These are phyloP conservation scores for Camarhynchus parvulus DNA, from an alignment of 2,113 vertebrate genomes.

Conservation along the genomic window DNA sequence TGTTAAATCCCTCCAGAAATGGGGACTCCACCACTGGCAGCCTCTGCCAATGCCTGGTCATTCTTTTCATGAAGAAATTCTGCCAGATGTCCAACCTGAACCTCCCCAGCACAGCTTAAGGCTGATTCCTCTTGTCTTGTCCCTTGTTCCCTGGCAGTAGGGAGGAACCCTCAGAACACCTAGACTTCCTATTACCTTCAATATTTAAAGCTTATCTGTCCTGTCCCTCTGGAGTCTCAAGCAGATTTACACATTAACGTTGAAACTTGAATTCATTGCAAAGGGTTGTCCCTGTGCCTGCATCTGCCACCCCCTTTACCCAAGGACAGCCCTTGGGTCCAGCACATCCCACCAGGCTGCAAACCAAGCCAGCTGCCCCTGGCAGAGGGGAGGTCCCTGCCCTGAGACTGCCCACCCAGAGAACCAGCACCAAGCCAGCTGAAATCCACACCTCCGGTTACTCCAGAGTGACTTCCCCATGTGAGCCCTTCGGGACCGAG, in stretches of 20 bases:
- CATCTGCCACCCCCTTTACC: fast-evolving
- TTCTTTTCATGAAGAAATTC: not conserved
- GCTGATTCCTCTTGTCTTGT: not conserved
- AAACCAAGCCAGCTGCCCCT: fast-evolving
- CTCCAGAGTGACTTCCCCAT: fast-evolving
- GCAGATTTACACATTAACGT: not conserved
- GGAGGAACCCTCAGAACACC: not conserved
- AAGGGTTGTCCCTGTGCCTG: fast-evolving
- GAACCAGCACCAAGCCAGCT: not conserved
- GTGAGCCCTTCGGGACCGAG: fast-evolving
- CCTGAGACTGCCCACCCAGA: not conserved
- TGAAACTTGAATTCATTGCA: not conserved
- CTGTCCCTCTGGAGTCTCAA: not conserved
- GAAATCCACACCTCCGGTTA: not conserved
- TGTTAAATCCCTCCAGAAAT: not conserved
- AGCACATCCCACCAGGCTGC: not conserved
- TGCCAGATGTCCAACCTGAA: not conserved
- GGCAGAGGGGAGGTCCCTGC: not conserved
- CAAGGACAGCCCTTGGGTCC: fast-evolving
- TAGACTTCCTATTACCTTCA: not conserved
- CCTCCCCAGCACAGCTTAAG: not conserved
- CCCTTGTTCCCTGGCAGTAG: not conserved
- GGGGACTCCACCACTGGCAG: not conserved
- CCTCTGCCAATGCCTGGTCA: not conserved
- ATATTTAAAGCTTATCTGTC: not conserved